Evolutionary conservation across 2,113 vertebrate species (phyloP), one percentile per base, ranked within the genome.

Genomic region (Parus major): DNA sequence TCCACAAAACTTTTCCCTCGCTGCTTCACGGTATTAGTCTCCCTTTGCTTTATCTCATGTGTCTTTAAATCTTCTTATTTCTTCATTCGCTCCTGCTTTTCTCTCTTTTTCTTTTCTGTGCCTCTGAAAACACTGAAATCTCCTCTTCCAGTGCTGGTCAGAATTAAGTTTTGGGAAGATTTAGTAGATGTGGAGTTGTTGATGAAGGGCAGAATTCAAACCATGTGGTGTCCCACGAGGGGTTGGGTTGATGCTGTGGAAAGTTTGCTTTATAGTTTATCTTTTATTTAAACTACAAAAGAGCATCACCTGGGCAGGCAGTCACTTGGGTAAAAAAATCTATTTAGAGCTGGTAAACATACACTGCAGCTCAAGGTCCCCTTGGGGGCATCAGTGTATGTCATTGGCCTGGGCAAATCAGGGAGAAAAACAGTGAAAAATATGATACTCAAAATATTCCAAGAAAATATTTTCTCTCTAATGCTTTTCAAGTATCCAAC

Each of bases 151-250:
- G 9, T 31, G 17, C 42, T 23, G 29, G 31, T 86, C 87, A 72
- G 31, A 76, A 75, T 39, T 56, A 44, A 10, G 57, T 64, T 59
- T 90, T 52, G 12, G 15, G 41, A 49, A 42, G 41, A 31, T 27
- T 17, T 33, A 53, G 64, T 42, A 55, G n/a, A 19, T 24, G 24
- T 35, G 25, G 36, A 55, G 29, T 2, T 64, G 47, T 9, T 88
- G 39, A n/a, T 39, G 35, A 41, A 88, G 27, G 55, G 12, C 31
- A 49, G 56, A 35, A 60, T 53, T 83, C 36, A 64, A 91, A 61
- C 12, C 5, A 33, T 28, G 33, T 4, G 2, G 4, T 11, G 6
- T 52, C 35, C 36, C 25, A 25, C 0, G 27, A 75, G 5, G 12
- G 12, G 1, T 49, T 85, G 44, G 16, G 4, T 17, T 90, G 69